Evolutionary conservation across 2,113 vertebrate genomes (phyloP).

Genomic region (Phylloscopus whistleri): DNA sequence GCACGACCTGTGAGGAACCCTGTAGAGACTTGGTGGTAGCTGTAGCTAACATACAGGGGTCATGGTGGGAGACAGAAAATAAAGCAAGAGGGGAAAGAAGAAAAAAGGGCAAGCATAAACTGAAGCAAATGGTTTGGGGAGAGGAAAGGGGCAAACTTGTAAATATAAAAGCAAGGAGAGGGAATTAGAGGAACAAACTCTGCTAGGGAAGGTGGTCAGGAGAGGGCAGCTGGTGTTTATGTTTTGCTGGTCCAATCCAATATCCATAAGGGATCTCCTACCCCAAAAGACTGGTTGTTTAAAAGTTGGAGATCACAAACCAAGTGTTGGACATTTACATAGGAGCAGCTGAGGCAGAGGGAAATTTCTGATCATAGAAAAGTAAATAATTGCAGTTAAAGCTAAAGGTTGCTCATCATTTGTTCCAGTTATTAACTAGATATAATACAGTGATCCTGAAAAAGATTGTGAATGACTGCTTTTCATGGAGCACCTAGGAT

Average conservation of each 20-base stretch:
- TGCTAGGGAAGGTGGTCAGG: background rate
- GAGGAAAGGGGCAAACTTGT: background rate
- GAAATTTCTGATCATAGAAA: background rate
- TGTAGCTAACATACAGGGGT: background rate
- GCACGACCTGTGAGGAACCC: background rate
- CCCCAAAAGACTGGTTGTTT: background rate
- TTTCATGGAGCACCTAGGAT: background rate
- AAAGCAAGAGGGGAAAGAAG: background rate
- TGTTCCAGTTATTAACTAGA: background rate
- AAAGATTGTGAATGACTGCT: background rate
- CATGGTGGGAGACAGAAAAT: background rate
- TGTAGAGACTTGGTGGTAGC: background rate
- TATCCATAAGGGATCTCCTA: background rate
- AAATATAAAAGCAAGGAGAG: background rate
- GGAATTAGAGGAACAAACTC: background rate
- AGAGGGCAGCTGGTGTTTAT: background rate
- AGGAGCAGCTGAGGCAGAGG: background rate
- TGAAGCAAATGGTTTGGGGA: background rate
- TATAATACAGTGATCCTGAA: background rate
- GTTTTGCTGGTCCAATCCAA: background rate
- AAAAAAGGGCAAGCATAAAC: background rate
- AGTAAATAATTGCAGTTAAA: background rate
- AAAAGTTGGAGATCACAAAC: background rate
- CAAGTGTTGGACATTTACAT: background rate
- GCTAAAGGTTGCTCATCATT: background rate